Evolutionary conservation across 2,113 vertebrate species (phyloP).

Genomic region (Gavia stellata): DNA sequence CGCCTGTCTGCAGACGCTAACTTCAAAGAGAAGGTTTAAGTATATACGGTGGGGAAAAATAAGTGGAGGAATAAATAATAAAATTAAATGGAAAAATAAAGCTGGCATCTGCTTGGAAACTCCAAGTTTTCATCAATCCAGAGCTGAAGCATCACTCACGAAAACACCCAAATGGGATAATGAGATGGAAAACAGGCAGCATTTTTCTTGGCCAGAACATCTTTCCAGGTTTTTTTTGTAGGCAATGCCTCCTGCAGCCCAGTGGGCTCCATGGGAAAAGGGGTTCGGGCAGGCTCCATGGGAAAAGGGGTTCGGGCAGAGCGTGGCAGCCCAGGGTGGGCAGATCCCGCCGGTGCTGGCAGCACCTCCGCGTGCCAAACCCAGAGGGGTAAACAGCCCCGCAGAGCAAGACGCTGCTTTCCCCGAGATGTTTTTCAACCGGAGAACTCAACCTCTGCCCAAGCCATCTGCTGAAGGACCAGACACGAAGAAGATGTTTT

Average conservation of each 20-base stretch:
- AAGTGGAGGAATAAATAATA: neutral
- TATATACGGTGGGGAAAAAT: neutral
- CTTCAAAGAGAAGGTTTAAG: neutral
- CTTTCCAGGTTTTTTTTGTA: neutral
- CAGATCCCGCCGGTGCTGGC: neutral
- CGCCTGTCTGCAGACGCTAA: too few species aligned
- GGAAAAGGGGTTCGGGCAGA: neutral
- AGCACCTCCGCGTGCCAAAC: neutral
- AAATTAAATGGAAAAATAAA: neutral
- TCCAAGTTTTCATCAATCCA: neutral
- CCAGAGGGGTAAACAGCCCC: neutral
- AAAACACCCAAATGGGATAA: neutral
- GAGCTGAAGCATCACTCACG: neutral
- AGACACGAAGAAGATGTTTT: neutral
- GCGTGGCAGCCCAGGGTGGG: neutral
- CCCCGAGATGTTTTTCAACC: neutral
- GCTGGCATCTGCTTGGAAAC: neutral
- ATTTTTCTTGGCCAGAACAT: too few species aligned
- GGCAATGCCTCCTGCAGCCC: neutral
- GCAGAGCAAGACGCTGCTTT: neutral
- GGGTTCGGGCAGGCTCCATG: neutral
- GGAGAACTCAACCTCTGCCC: neutral
- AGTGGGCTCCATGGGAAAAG: neutral
- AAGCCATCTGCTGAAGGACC: constrained; percentile 27
- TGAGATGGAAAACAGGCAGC: neutral